phyloP scores from a whole-genome alignment of 1,140 invertebrate species.

The Leptopilina clavipes region DNA sequence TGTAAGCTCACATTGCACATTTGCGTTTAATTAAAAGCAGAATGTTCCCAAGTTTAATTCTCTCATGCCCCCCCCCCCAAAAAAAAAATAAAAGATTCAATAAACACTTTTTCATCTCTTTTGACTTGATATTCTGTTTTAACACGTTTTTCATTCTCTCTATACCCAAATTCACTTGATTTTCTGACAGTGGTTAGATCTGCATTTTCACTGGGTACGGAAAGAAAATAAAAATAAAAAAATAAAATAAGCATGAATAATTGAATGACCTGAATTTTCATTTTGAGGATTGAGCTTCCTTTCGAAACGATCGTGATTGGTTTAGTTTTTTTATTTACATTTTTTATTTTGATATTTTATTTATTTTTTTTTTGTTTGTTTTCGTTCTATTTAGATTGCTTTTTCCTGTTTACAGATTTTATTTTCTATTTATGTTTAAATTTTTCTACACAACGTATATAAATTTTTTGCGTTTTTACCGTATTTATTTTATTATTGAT shows the following conservation, averaged over 20 bases:
- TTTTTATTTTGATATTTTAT: background rate
- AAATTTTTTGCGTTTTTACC: too few relatives aligned
- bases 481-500: too few relatives aligned
- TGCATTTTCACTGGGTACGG: background rate
- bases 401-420: background rate
- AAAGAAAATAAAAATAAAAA: background rate
- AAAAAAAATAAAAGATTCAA: constrained; percentile 9
- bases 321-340: background rate
- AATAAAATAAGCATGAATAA: constrained; percentile 13
- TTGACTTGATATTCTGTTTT: constrained; percentile 15
- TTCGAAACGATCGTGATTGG: background rate
- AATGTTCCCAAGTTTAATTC: constrained; percentile 8
- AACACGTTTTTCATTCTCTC: constrained; percentile 6
- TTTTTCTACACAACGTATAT: too few relatives aligned
- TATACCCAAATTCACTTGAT: constrained; percentile 11
- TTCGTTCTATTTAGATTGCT: background rate
- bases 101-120: constrained; percentile 20
- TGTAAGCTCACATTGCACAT: background rate
- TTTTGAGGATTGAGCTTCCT: background rate
- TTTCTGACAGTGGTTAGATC: constrained; percentile 15
- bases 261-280: constrained; percentile 18
- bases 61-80: too few relatives aligned
- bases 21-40: constrained; percentile 19
- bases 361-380: background rate
- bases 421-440: too few relatives aligned